Percentiles rank a stretch among this genome's conserved stretches.
phyloP scores from a whole-genome alignment of 2,888 invertebrate genomes.

The Tiliacea citrago region DNA sequence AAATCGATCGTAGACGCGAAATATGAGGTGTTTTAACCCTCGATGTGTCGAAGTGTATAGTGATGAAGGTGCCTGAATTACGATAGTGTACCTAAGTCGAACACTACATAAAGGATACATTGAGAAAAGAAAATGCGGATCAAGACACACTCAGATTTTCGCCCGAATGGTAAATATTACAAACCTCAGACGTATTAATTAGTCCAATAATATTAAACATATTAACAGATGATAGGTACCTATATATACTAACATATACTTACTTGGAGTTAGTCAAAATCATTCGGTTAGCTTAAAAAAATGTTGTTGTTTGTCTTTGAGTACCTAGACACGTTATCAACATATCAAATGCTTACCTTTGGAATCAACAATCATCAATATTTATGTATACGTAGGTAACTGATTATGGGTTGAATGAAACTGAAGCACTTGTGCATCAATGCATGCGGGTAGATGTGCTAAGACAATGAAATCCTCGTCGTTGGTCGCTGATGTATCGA shows the following conservation, averaged over 20 bases:
- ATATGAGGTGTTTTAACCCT: slow-evolving; percentile 84
- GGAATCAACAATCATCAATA: slow-evolving; percentile 8
- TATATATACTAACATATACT: not conserved
- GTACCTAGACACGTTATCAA: not conserved
- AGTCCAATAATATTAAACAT: slow-evolving; percentile 39
- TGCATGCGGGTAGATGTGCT: slow-evolving; percentile 48
- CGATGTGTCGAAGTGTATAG: slow-evolving; percentile 84
- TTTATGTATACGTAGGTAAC: not conserved
- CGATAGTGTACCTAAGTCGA: slow-evolving; percentile 83
- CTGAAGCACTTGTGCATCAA: slow-evolving; percentile 33
- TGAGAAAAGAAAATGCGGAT: slow-evolving; percentile 90
- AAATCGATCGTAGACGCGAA: slow-evolving; percentile 83
- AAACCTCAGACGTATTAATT: slow-evolving; percentile 3
- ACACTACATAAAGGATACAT: slow-evolving; percentile 89
- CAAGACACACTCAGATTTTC: slow-evolving; percentile 87
- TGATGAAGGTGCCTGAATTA: slow-evolving; percentile 85
- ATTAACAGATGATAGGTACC: slow-evolving; percentile 12
- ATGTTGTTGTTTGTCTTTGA: slow-evolving; percentile 28
- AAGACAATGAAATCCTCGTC: slow-evolving; percentile 37
- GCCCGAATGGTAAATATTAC: slow-evolving; percentile 88
- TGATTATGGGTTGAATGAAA: slow-evolving; percentile 25
- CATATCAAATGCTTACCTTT: slow-evolving; percentile 3
- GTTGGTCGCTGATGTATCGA: slow-evolving; percentile 23
- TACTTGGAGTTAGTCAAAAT: slow-evolving; percentile 1
- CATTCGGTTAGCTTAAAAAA: not conserved